Evolutionary conservation across 2,797 vertebrate genomes (phyloP).

Genomic region (Oreochromis grahami): DNA sequence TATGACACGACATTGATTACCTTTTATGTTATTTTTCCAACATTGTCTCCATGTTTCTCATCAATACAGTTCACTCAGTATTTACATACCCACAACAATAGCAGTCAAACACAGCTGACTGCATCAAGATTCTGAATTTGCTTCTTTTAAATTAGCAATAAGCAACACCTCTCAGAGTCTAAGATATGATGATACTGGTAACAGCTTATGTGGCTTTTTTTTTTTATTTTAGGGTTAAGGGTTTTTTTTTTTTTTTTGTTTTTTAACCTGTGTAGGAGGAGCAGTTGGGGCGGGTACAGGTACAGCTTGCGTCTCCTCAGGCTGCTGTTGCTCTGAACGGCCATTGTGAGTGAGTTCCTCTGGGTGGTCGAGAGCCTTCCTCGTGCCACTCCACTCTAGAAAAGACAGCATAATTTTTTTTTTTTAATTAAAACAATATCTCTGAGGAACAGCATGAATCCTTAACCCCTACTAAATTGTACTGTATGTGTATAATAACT

Average conservation of each 20-base stretch:
- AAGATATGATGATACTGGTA: background rate
- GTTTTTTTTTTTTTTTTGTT: background rate
- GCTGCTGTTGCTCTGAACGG: slow-evolving; percentile 66
- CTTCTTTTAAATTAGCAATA: background rate
- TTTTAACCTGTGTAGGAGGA: slow-evolving; percentile 53
- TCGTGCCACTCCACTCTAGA: slow-evolving; percentile 71
- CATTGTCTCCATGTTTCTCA: background rate
- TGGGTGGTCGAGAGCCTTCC: slow-evolving; percentile 47
- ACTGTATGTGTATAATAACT: background rate
- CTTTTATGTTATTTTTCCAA: background rate
- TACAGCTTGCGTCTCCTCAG: slow-evolving; percentile 51
- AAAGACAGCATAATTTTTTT: background rate
- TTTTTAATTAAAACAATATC: background rate
- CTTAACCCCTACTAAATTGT: background rate
- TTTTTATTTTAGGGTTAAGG: too few species aligned
- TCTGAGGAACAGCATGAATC: background rate
- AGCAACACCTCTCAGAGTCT: background rate
- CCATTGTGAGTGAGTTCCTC: slow-evolving; percentile 78
- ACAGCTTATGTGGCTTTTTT: background rate
- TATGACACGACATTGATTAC: background rate
- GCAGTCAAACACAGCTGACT: background rate
- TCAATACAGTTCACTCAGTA: background rate
- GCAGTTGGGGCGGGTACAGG: slow-evolving; percentile 22
- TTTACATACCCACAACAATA: background rate
- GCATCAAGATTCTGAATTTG: background rate